These are phyloP conservation scores for Clivina fossor DNA, from an alignment of 2,888 invertebrate species.

Conservation along the genomic window DNA sequence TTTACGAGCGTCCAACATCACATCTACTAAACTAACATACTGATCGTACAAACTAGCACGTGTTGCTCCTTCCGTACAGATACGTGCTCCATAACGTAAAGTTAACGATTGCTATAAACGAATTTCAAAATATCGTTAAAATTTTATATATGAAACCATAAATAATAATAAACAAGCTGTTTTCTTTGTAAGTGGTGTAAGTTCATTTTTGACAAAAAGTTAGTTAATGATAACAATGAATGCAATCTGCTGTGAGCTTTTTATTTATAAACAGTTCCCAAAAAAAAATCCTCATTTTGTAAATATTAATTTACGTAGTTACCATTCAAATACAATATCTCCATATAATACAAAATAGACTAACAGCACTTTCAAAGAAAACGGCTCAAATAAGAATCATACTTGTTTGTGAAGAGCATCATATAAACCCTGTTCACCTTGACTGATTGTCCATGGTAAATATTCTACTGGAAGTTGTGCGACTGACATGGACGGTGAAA, in stretches of 20 bases:
- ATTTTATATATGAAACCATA: conserved; percentile 26
- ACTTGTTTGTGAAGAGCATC: conserved; percentile 56
- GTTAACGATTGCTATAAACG: conserved; percentile 52
- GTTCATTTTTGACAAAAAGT: too few species aligned
- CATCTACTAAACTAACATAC: conserved; percentile 68
- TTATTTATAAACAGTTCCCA: too few species aligned
- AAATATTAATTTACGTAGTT: too few species aligned
- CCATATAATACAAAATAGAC: too few species aligned
- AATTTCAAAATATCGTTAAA: conserved; percentile 26
- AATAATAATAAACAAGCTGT: too few species aligned
- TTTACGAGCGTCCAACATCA: conserved; percentile 72
- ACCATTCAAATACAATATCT: too few species aligned
- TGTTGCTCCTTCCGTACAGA: conserved; percentile 59
- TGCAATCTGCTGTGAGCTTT: too few species aligned
- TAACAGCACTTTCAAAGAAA: too few species aligned
- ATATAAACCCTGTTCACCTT: conserved; percentile 58
- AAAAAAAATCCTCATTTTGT: too few species aligned
- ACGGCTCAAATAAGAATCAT: too few species aligned
- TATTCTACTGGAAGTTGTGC: conserved; percentile 59
- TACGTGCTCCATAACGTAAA: conserved; percentile 57
- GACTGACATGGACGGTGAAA: conserved; percentile 52
- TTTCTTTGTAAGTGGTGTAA: too few species aligned
- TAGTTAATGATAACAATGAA: too few species aligned
- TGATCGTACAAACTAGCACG: conserved; percentile 68
- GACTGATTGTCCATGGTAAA: conserved; percentile 74